Evolutionary conservation across 1,140 invertebrate genomes (phyloP), one percentile per base, ranked within the genome.

Genomic region (Carcinoscorpius rotundicauda): DNA sequence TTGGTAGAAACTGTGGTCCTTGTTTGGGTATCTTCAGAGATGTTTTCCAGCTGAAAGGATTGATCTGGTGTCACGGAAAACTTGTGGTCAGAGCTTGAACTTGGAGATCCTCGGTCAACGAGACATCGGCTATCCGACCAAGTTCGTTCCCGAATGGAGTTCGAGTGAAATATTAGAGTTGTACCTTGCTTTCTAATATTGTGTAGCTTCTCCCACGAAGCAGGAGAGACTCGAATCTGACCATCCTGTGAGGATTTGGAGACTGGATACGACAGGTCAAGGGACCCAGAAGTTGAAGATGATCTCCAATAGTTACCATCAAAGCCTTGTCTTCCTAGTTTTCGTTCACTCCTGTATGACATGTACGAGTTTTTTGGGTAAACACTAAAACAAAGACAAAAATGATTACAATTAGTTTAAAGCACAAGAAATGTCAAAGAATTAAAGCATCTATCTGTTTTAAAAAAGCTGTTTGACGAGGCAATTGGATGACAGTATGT

Each of bases 331-430:
- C 69, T 66, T 29, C 62, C 56, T 56, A 80, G 75, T 71, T 87
- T 75, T 61, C 67, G 67, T 68, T 76, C 86, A 65, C 86, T 80
- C n/a, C 84, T 78, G 57, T 84, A 82, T 3, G 85, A 83, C 76
- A 88, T 76, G 74, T 87, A 88, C 52, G 87, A 88, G 65, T 86
- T 86, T 77, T 89, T 88, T 11, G 87, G 87, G 71, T 87, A 85
- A 71, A 84, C 87, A 8, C 53, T 55, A 3, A 55, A 55, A 55
- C 53, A 6, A 55, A 55, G 53, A 55, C 6, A 55, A 55, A 55
- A 55, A 29, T 29, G 29, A 29, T 29, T 29, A 29, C 29, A 29
- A 29, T 29, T 29, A 29, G 2, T 29, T 29, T 29, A 29, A 29
- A 29, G 29, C 29, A 29, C 29, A 29, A 29, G 29, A 29, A 29